These are phyloP conservation scores for Acanthococcus lagerstroemiae DNA, from an alignment of 2,888 invertebrate genomes.

Conservation along the genomic window DNA sequence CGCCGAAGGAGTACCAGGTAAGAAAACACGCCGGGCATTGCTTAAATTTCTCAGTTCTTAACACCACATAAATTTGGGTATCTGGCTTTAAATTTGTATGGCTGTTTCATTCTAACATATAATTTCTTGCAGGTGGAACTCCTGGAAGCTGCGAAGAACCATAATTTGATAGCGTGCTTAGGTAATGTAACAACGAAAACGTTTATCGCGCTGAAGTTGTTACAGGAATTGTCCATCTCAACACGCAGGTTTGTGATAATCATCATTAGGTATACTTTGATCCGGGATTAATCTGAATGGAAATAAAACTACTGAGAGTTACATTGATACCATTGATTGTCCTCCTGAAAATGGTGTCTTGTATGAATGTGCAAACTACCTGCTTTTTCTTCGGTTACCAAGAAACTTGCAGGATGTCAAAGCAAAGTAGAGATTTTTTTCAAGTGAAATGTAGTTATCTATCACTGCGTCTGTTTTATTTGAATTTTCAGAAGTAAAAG, in stretches of 20 bases:
- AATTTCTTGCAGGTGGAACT: conserved; percentile 53
- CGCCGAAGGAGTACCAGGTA: conserved; percentile 67
- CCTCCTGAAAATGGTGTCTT: not conserved
- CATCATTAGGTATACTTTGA: not conserved
- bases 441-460: too few species aligned
- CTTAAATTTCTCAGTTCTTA: not conserved
- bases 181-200: conserved; percentile 67
- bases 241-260: conserved; percentile 48
- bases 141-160: conserved; percentile 59
- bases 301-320: not conserved
- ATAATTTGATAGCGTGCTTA: conserved; percentile 68
- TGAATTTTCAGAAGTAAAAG: conserved; percentile 16
- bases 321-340: too few species aligned
- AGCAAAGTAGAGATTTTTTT: too few species aligned
- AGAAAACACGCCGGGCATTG: conserved; percentile 21
- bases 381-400: too few species aligned
- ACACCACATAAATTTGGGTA: not conserved
- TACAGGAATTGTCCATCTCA: conserved; percentile 67
- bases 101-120: not conserved
- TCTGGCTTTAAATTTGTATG: not conserved
- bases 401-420: too few species aligned
- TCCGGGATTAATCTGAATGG: not conserved
- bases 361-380: not conserved
- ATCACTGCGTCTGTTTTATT: too few species aligned
- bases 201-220: conserved; percentile 75